Evolutionary conservation across 2,113 vertebrate genomes (phyloP).

Genomic region (Chaetodon trifascialis): DNA sequence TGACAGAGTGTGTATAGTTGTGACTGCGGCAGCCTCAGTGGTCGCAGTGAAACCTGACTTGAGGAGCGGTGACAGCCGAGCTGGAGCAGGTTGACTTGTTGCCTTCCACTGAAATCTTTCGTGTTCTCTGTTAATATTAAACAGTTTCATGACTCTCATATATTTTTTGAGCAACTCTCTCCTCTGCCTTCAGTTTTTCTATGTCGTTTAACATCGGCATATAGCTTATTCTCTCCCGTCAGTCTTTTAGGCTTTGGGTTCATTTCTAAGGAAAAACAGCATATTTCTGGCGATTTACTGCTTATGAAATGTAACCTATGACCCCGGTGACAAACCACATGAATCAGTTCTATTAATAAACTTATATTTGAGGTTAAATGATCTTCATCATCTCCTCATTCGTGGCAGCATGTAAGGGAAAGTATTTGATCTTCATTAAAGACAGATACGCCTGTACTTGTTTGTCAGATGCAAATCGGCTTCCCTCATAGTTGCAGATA

Average conservation of each 20-base stretch:
- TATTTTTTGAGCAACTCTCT: not conserved
- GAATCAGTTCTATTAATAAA: not conserved
- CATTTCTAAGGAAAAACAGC: not conserved
- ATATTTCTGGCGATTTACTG: not conserved
- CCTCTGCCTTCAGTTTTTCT: not conserved
- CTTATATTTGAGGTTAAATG: not conserved
- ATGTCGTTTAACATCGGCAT: not conserved
- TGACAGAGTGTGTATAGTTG: not conserved
- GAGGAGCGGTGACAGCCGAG: slow-evolving; percentile 23
- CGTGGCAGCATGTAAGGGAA: not conserved
- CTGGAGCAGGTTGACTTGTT: slow-evolving; percentile 65
- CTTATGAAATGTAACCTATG: not conserved
- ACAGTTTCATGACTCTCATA: no score
- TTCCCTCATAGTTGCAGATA: slow-evolving; percentile 10
- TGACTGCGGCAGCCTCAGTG: slow-evolving; percentile 48
- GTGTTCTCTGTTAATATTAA: not conserved
- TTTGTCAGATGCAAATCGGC: slow-evolving; percentile 30
- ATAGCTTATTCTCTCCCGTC: not conserved
- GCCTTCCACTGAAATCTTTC: slow-evolving; percentile 12
- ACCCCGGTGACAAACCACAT: not conserved
- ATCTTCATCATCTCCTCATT: not conserved
- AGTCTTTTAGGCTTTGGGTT: no score
- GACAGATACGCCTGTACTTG: not conserved
- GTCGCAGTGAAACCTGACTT: slow-evolving; percentile 8
- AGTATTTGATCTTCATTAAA: not conserved